Evolutionary conservation across 2,797 vertebrate species (phyloP), one percentile per base, ranked within the genome.

Genomic region (Pygocentrus nattereri): DNA sequence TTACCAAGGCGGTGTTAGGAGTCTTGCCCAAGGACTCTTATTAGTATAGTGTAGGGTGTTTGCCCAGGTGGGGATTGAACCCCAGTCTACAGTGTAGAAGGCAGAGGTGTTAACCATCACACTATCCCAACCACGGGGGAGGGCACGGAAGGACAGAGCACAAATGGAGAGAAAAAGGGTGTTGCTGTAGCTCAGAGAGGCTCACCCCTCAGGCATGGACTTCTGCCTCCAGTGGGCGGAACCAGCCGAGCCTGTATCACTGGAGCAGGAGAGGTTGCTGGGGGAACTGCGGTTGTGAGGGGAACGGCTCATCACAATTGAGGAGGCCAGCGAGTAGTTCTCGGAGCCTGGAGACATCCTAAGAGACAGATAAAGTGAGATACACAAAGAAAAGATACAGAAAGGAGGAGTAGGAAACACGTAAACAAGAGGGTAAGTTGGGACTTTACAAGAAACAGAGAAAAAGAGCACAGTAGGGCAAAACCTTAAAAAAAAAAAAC

Each of bases 171-270:
- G 23, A 15, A 4, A 23, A 18, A 23, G 12, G 1, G 59, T 47
- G 65, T 7, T 56, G 4, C 25, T 23, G 64, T 16, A n/a, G 38
- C 56, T 76, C 49, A 44, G 15, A 34, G 31, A 38, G 73, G 16
- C 96, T 95, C 96, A 99, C 98, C 97, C 97, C 93, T 99, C 98
- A 18, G 98, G 97, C 97, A 99, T 98, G 87, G 98, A 99, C 91
- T 98, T 99, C 87, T 99, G 98, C 82, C 97, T 96, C 93, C 95
- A 95, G 92, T 97, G 97, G 0, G 97, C 96, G 59, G 95, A 92
- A 86, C 95, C 92, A 38, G 89, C 96, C 49, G 97, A 97, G 88
- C 94, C 94, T 16, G 96, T 93, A 38, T 99, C 98, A 49, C 96
- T 99, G 80, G 97, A 97, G 79, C 97, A 98, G 3, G 98, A 99